Evolutionary conservation across 2,113 vertebrate genomes (phyloP).

Genomic region (Tor tambroides): DNA sequence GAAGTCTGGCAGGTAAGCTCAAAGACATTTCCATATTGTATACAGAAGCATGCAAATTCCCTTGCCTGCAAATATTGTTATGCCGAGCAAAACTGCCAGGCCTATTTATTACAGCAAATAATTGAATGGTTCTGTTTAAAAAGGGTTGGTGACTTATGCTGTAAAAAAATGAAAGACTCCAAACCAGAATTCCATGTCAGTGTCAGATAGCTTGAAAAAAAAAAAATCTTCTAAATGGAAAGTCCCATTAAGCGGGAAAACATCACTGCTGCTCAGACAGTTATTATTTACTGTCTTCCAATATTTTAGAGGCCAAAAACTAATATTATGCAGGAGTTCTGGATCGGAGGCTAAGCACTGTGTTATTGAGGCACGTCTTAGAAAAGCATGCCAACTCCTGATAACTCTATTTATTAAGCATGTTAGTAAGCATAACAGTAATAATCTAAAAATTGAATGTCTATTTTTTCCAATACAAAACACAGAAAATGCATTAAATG

Average conservation of each 20-base stretch:
- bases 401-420: constrained; percentile 33
- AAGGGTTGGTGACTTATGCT: constrained; percentile 10
- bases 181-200: constrained; percentile 24
- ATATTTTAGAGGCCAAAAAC: not conserved
- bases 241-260: constrained; percentile 16
- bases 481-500: constrained; percentile 8
- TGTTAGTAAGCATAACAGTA: constrained; percentile 25
- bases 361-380: constrained; percentile 9
- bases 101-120: constrained; percentile 39
- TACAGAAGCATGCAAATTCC: constrained; percentile 34
- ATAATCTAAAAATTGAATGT: constrained; percentile 17
- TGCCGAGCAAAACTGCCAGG: constrained; percentile 24
- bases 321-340: constrained; percentile 18
- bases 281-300: constrained; percentile 19
- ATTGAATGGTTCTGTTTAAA: constrained; percentile 23
- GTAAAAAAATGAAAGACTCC: constrained; percentile 22
- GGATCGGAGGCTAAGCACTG: not conserved
- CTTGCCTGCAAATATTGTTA: constrained; percentile 35
- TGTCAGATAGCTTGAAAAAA: constrained; percentile 14
- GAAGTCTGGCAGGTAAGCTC: constrained; percentile 39
- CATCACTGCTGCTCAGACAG: constrained; percentile 10
- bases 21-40: constrained; percentile 41
- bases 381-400: constrained; percentile 12
- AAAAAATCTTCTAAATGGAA: not conserved
- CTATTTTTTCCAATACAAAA: constrained; percentile 16